A percentile compares a stretch with the other conserved stretches of the same genome.
Evolutionary conservation across 53 echinoderm and acorn worm species (phyloP).

Genomic region (Actinopyga echinites): DNA sequence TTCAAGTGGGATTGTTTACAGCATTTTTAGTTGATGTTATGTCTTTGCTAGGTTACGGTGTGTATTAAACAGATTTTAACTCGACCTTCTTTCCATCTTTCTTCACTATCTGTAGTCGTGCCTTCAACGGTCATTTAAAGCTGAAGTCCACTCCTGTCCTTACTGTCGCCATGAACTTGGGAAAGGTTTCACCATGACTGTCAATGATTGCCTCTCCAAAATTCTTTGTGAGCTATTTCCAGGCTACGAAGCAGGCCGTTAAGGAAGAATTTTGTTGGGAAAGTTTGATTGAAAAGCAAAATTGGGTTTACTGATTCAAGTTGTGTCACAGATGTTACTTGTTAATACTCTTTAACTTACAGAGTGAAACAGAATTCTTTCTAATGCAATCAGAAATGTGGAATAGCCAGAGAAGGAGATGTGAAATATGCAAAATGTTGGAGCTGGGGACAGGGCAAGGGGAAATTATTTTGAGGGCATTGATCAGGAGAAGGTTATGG

Average conservation of each 20-base stretch:
- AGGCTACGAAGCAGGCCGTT: conserved; percentile 92
- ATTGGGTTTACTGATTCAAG: too few species aligned
- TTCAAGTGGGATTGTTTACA: too few species aligned
- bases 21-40: neutral
- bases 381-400: too few species aligned
- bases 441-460: too few species aligned
- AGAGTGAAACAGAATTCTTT: too few species aligned
- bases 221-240: conserved; percentile 85
- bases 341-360: too few species aligned
- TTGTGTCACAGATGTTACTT: too few species aligned
- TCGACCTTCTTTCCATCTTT: neutral
- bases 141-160: conserved; percentile 79
- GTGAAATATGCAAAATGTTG: too few species aligned
- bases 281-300: too few species aligned
- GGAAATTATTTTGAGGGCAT: too few species aligned
- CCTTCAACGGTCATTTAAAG: conserved; percentile 94
- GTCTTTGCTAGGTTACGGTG: neutral
- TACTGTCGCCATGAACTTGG: conserved; percentile 91
- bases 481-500: too few species aligned
- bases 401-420: too few species aligned
- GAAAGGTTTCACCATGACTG: conserved; percentile 84
- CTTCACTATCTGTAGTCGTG: conserved; percentile 60
- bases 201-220: conserved; percentile 69
- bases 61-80: neutral
- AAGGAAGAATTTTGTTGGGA: neutral